Base-by-base conservation (phyloP, 2,888 invertebrate species). In the Timandra comae region DNA sequence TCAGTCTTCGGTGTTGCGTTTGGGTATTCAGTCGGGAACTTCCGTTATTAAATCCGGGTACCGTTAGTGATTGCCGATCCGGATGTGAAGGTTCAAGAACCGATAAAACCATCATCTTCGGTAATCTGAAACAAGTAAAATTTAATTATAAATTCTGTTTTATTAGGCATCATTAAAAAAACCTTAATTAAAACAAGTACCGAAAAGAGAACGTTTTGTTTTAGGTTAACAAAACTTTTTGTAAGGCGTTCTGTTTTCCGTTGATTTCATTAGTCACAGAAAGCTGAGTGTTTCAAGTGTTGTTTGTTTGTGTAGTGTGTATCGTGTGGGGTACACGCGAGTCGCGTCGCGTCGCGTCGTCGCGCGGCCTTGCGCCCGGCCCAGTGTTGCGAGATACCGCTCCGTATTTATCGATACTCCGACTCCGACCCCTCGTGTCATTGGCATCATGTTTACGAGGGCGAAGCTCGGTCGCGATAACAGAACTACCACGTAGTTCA, bases 361-460 rank as follows among this genome's bases (percentile, higher is more conserved):
- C 66, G 65, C 54, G 63, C 77, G 84, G 82, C 84, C 84, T 84
- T 84, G 84, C 69, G 60, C 59, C n/a, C 63, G 64, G 60, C 49
- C 66, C 69, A 81, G 81, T 79, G 82, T 45, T 77, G 81, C 46
- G 66, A 65, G 74, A 68, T 68, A 69, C 49, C 52, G 52, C 44
- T 38, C 52, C 63, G 55, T 58, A 56, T 60, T 40, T 82, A 81
- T 84, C 82, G 84, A 84, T 77, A 76, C 58, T 50, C 55, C 50
- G 49, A 41, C 30, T 46, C 46, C 66, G 70, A 67, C 69, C 69
- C 69, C 66, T 63, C 62, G 70, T 80, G 84, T 84, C 84, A 81
- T 79, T 84, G 81, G 78, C 80, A 76, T 66, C 74, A 54, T 74
- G 77, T 80, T 80, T 77, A 81, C 74, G 66, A 58, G 66, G 64